Evolutionary conservation across 2,888 invertebrate genomes (phyloP), one percentile per base, ranked within the genome.

Genomic region (Tricholauxania praeusta): DNA sequence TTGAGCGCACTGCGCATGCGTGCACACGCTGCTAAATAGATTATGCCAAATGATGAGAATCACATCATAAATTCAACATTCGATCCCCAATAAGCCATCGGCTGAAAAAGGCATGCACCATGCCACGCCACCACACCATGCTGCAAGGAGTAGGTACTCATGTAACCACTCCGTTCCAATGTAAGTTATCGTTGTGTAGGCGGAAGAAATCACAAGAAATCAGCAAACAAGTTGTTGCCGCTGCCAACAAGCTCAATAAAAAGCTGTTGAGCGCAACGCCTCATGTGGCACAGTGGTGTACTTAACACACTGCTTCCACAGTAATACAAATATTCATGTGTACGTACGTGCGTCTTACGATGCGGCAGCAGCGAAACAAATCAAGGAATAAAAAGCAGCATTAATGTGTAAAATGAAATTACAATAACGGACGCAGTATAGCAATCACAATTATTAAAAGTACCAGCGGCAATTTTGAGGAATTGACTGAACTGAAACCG

Each of bases 11-110:
- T 39, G 39, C 39, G 39, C 39, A 39, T 39, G 39, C 39, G 39
- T 39, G 39, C 39, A 10, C 39, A 39, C 68, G 64, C 72, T 81
- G 82, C 84, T 84, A 84, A 84, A 84, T 85, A 84, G 85, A 84
- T 84, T 84, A 84, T 84, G 84, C 84, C 84, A 84, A 84, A 84
- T 85, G 84, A 84, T 84, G 85, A 80, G 82, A 85, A 84, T 84
- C 85, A 84, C 85, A 83, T 84, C 84, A 83, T 84, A 84, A 84
- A 84, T 84, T 82, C 79, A 77, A 73, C 76, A 70, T 53, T 70
- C 70, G 70, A 70, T 70, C 52, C 52, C 60, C 77, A 76, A 75
- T 75, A 72, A 22, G 78, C 79, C 76, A 68, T 53, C 60, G 77
- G 79, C 52, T 14, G 14, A 28, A n/a, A n/a, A 52, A 60, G 52